Base-by-base conservation (phyloP, 2,797 vertebrate species). In the Silurus lanzhouensis region DNA sequence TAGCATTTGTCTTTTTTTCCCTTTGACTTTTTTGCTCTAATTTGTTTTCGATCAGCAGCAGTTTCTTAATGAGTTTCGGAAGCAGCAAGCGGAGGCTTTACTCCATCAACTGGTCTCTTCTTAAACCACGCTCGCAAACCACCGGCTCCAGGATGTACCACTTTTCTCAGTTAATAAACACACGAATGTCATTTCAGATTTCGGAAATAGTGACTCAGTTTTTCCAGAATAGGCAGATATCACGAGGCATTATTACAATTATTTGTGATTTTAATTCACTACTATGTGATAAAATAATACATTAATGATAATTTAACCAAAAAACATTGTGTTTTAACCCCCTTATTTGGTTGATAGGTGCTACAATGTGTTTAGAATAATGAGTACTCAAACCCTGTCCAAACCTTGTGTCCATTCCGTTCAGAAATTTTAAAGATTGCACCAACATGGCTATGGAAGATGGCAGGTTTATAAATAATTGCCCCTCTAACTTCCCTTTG, bases 21-120 rank as follows among this genome's bases (percentile, higher is more conserved):
- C 67, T 44, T 44, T 68, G 15, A 84, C 58, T 75, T 77, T 44
- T 38, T 76, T 74, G 61, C 61, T 57, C 71, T 84, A 55, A 78
- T 82, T 68, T 82, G 66, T 81, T 81, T 64, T 82, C 48, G 46
- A 68, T 52, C 55, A 82, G 52, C 81, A 57, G 52, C 66, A 83
- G 58, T 55, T 63, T 74, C 71, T 76, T 83, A 83, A 75, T 76
- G 72, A 61, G 17, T 76, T 75, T 76, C 19, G 19, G 46, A 83
- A 83, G 58, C 60, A 83, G 60, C 60, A 19, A 19, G 60, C 71
- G 75, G 44, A 76, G 17, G 17, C 58, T 22, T 64, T 38, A 48
- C 22, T 80, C 44, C 78, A 44, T 78, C 58, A 64, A 17, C 14
- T 27, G 82, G 31, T 67, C 82, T 57, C 25, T 76, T 67, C 44